Conservation (phyloP, 1,140 invertebrate species). For the Diorhabda carinulata region DNA sequence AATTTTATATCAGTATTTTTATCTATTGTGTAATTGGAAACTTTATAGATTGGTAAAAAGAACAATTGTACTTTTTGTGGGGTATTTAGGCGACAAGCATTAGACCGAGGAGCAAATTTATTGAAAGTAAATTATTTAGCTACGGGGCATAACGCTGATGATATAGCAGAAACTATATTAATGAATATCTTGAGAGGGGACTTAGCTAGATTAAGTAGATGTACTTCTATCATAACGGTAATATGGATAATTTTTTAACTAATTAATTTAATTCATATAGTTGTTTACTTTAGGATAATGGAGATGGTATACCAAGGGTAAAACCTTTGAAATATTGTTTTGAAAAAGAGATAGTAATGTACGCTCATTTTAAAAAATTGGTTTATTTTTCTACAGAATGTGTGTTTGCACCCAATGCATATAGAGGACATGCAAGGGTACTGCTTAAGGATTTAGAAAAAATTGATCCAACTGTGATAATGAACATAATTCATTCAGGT, state of each 20-base stretch:
- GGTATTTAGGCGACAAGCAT: conserved; percentile 91
- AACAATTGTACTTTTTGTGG: conserved; percentile 99
- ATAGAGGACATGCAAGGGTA: conserved; percentile 87
- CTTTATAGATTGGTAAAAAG: conserved; percentile 79
- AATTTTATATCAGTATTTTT: neutral
- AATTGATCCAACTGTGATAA: conserved; percentile 87
- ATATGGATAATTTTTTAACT: conserved; percentile 30
- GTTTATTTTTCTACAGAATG: conserved; percentile 99
- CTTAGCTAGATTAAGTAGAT: conserved; percentile 86
- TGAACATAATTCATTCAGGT: conserved; percentile 98
- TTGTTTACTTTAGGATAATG: conserved; percentile 56
- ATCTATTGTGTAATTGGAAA: neutral
- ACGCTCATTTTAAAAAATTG: conserved; percentile 95
- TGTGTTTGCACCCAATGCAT: conserved; percentile 97
- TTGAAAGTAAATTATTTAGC: conserved; percentile 90
- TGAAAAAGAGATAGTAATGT: conserved; percentile 99
- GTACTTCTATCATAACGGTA: conserved; percentile 85
- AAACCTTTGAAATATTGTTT: conserved; percentile 99
- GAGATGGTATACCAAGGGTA: conserved; percentile 83
- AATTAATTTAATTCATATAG: too few species aligned
- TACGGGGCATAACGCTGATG: conserved; percentile 99
- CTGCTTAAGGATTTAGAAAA: conserved; percentile 96
- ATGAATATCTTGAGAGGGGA: conserved; percentile 98
- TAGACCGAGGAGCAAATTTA: conserved; percentile 88
- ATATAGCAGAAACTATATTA: conserved; percentile 96